These are phyloP conservation scores for Drosophila mimetica DNA, from an alignment of 2,888 invertebrate species.

Conservation along the genomic window DNA sequence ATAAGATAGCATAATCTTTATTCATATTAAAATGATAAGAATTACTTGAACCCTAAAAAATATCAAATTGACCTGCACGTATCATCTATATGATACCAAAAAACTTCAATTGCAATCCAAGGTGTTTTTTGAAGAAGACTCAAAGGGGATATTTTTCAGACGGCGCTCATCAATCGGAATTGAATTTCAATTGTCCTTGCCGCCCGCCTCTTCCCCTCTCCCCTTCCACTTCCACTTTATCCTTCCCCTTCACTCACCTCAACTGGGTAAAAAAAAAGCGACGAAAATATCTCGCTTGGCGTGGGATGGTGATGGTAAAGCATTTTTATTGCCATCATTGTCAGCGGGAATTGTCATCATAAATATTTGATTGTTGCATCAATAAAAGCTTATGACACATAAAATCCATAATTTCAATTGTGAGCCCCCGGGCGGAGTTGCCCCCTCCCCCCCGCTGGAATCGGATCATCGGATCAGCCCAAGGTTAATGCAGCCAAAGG, in stretches of 20 bases:
- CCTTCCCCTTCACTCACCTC: not conserved
- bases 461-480: constrained; percentile 39
- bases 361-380: constrained; percentile 80
- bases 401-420: constrained; percentile 80
- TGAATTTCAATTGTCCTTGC: constrained; percentile 34
- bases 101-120: not conserved
- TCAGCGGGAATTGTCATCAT: constrained; percentile 78
- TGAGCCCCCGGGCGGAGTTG: constrained; percentile 52
- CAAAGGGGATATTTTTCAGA: constrained; percentile 17
- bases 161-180: constrained; percentile 37
- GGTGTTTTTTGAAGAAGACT: constrained; percentile 7
- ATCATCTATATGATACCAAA: too few relatives aligned
- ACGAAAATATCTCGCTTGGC: constrained; percentile 2
- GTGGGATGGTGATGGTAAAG: constrained; percentile 52
- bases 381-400: constrained; percentile 80
- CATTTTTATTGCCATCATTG: constrained; percentile 77
- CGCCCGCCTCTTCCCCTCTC: not conserved
- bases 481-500: constrained; percentile 48
- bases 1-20: too few relatives aligned
- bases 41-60: too few relatives aligned
- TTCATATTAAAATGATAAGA: too few relatives aligned
- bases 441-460: constrained; percentile 12
- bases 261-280: constrained; percentile 1
- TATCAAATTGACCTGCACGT: too few relatives aligned
- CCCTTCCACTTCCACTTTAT: too few relatives aligned